Evolutionary conservation across 2,797 vertebrate genomes (phyloP).

Genomic region (Graptemys geographica): DNA sequence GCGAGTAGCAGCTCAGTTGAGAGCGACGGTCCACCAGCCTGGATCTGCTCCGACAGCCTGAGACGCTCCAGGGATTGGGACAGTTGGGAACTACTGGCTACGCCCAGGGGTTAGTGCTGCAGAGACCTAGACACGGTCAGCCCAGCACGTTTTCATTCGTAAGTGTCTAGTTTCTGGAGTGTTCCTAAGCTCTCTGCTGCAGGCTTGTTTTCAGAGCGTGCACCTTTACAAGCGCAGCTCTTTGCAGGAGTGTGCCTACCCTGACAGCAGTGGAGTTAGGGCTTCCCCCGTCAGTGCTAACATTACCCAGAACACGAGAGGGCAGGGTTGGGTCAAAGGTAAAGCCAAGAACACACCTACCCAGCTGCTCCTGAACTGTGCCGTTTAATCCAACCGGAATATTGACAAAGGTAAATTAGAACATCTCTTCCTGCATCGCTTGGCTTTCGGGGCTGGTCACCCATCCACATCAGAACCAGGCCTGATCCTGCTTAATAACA

Average conservation of each 20-base stretch:
- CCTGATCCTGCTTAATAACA: not conserved
- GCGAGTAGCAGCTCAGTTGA: not conserved
- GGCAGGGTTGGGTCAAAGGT: not conserved
- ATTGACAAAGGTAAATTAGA: not conserved
- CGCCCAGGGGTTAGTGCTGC: not conserved
- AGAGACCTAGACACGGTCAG: not conserved
- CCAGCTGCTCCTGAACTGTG: not conserved
- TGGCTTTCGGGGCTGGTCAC: not conserved
- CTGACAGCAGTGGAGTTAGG: not conserved
- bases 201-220: accelerated
- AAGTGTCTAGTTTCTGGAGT: not conserved
- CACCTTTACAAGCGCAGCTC: not conserved
- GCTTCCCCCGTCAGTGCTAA: not conserved
- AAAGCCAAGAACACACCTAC: not conserved
- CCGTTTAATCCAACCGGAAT: not conserved
- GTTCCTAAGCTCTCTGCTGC: not conserved
- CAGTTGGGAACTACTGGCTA: not conserved
- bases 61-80: not conserved
- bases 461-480: not conserved
- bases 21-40: not conserved
- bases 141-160: not conserved
- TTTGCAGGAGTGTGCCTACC: not conserved
- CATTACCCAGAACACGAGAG: not conserved
- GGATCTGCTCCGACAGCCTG: not conserved
- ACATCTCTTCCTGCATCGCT: not conserved